These are phyloP conservation scores for Myotis davidii DNA, from an alignment of 2,113 vertebrate genomes.

Conservation along the genomic window DNA sequence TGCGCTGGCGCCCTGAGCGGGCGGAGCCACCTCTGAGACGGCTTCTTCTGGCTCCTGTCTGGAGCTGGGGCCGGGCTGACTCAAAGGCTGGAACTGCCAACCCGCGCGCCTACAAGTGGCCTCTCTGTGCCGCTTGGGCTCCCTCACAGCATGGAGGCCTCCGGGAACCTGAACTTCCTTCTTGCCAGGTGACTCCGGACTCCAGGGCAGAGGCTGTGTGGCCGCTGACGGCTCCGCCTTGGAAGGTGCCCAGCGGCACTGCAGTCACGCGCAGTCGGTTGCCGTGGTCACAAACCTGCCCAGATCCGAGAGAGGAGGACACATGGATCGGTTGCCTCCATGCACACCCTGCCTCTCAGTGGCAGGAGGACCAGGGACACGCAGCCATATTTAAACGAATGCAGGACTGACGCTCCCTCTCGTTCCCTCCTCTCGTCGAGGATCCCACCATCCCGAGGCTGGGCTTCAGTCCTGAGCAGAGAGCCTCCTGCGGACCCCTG, in stretches of 20 bases:
- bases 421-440: neutral
- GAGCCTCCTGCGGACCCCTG: neutral
- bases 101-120: accelerated
- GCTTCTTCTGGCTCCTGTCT: accelerated
- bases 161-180: accelerated
- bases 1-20: accelerated
- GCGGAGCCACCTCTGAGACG: accelerated
- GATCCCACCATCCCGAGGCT: neutral
- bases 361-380: neutral
- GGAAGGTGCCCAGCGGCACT: accelerated
- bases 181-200: accelerated
- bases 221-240: neutral
- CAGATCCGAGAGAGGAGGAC: accelerated
- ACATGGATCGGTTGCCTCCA: too few relatives aligned
- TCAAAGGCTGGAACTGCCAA: accelerated
- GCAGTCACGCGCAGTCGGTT: accelerated
- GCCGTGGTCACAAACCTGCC: neutral
- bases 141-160: neutral
- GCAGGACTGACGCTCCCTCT: accelerated
- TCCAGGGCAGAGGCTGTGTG: accelerated
- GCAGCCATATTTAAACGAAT: accelerated
- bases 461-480: neutral
- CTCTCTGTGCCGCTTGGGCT: accelerated
- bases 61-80: neutral
- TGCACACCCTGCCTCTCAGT: accelerated